These are phyloP conservation scores for Philhelius pedissequus DNA, from an alignment of 2,888 invertebrate genomes.

Conservation along the genomic window DNA sequence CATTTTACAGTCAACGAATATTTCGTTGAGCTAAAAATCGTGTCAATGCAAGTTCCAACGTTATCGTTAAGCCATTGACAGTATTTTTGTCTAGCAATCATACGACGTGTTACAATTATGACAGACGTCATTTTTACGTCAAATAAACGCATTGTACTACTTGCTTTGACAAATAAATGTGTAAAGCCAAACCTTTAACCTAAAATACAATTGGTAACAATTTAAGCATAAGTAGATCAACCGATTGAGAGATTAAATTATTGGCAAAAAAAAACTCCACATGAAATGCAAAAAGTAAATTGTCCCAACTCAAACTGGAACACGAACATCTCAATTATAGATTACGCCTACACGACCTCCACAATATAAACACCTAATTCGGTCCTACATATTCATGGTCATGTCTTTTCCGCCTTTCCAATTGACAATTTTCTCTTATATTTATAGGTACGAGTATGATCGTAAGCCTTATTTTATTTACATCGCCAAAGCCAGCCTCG, in stretches of 20 bases:
- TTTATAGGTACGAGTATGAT: background rate
- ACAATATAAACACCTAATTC: conserved; percentile 17
- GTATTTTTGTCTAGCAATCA: no score
- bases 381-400: background rate
- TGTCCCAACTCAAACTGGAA: background rate
- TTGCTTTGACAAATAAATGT: no score
- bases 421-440: background rate
- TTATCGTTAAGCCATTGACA: no score
- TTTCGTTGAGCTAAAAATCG: no score
- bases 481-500: background rate
- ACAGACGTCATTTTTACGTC: no score
- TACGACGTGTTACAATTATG: no score
- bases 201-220: background rate
- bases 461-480: background rate
- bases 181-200: background rate
- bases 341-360: conserved; percentile 18
- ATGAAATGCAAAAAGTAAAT: background rate
- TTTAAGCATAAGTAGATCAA: background rate
- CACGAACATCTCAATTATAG: conserved; percentile 41
- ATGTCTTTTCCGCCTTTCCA: conserved; percentile 39
- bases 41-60: no score
- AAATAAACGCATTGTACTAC: no score
- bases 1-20: no score
- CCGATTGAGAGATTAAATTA: background rate
- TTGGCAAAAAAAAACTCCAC: background rate